Conservation (phyloP, 2,888 invertebrate genomes). For the Cryptus armator region DNA sequence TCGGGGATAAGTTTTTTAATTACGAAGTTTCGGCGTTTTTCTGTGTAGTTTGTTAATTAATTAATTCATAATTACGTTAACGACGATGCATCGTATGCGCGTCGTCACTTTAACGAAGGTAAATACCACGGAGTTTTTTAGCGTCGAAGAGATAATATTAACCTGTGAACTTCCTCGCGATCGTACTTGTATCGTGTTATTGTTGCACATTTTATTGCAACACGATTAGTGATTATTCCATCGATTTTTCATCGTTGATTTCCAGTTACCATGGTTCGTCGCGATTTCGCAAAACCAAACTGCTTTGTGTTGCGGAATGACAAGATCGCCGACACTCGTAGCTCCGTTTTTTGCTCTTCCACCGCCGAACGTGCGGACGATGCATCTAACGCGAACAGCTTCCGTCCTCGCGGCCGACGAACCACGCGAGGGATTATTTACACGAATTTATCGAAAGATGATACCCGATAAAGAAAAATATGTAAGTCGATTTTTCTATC, state of each 20-base stretch:
- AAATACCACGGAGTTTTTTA: not conserved
- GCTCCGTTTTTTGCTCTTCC: slow-evolving; percentile 27
- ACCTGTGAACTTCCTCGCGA: slow-evolving; percentile 9
- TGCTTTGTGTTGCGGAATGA: not conserved
- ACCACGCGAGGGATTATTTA: slow-evolving; percentile 12
- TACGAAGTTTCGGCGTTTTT: too few relatives aligned
- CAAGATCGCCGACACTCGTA: slow-evolving; percentile 20
- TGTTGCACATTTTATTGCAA: not conserved
- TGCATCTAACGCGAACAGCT: slow-evolving; percentile 11
- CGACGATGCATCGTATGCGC: slow-evolving; percentile 34
- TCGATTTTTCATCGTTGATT: slow-evolving; percentile 8
- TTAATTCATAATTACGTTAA: too few relatives aligned
- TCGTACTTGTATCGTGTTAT: not conserved
- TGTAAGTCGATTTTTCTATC: slow-evolving; percentile 27
- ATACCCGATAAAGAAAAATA: slow-evolving; percentile 25
- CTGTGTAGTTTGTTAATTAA: too few relatives aligned
- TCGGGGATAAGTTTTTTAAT: not conserved
- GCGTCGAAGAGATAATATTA: not conserved
- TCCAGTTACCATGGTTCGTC: slow-evolving; percentile 36
- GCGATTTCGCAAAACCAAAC: not conserved
- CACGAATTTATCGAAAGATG: slow-evolving; percentile 25
- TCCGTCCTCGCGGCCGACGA: not conserved
- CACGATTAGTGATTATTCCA: not conserved
- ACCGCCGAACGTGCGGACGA: not conserved
- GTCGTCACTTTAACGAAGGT: slow-evolving; percentile 54